Base-by-base conservation (phyloP, 2,797 vertebrate species). In the Mus spretus region DNA sequence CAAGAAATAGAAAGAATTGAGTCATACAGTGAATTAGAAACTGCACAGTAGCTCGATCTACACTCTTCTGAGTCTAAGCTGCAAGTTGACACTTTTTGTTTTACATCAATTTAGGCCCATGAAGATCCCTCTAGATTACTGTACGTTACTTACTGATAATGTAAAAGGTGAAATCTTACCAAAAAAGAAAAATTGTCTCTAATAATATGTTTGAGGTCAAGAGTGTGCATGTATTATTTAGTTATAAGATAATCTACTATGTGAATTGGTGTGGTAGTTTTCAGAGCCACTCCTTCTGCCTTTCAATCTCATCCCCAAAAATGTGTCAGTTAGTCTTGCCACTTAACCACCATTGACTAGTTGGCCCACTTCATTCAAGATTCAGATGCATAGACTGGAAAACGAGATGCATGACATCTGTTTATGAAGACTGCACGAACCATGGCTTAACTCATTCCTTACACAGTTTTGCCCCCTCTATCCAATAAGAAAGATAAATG, bases 131-230 rank as follows among this genome's bases (percentile, higher is more conserved):
- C 40, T 31, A 83, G 13, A 28, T 94, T 89, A 14, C 11, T 70
- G 89, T 59, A 14, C 65, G 59, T 72, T 6, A 63, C 50, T 97
- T 89, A 79, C 22, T n/a, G 31, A 85, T 10, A n/a, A 94, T 61
- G 3, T 94, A 34, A 93, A 78, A 92, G 81, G 17, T 8, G 63
- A 86, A 61, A 67, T 79, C 6, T 57, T 89, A n/a, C 40, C 34
- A 15, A 20, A 14, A 77, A 6, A 57, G 34, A 20, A 20, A 14
- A 77, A 6, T 19, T 24, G 2, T 24, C 11, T 84, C 19, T 59
- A 63, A 47, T 55, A 59, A 3, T 31, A n/a, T 37, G 2, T 63
- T 40, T 93, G 67, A 59, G 2, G 44, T 34, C 6, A 55, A 50
- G 1, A 3, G 6, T 6, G 7, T 57, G 2, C 7, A 6, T 28